Conservation (phyloP, 2,113 vertebrate species). For the Pituophis catenifer region DNA sequence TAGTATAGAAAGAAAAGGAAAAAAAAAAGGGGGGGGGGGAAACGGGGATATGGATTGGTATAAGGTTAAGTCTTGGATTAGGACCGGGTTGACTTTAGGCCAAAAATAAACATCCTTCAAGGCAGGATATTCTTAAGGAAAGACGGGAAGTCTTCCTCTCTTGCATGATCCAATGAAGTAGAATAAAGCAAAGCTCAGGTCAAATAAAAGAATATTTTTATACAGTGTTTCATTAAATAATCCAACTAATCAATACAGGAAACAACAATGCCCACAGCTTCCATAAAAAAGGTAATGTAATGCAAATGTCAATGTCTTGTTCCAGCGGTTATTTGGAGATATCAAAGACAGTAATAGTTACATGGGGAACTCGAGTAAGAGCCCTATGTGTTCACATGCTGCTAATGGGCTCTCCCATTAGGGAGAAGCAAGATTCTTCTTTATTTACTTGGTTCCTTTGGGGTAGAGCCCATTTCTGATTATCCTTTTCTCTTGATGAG, state of each 20-base stretch:
- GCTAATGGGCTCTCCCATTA: background rate
- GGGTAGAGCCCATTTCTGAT: background rate
- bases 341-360: background rate
- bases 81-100: background rate
- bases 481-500: background rate
- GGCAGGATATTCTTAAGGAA: background rate
- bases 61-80: background rate
- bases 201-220: background rate
- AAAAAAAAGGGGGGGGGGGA: background rate
- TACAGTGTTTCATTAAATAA: background rate
- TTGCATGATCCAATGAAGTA: background rate
- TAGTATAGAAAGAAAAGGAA: background rate
- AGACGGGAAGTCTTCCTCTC: background rate
- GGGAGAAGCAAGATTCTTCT: background rate
- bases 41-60: background rate
- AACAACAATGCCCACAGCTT: background rate
- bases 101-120: background rate
- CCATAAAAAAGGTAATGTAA: background rate
- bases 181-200: background rate
- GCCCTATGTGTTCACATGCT: background rate
- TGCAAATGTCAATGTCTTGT: background rate
- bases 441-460: background rate
- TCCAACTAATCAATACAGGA: background rate
- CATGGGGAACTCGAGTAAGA: background rate
- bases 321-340: background rate